Evolutionary conservation across 2,888 invertebrate genomes (phyloP).

Genomic region (Tachina grossa): DNA sequence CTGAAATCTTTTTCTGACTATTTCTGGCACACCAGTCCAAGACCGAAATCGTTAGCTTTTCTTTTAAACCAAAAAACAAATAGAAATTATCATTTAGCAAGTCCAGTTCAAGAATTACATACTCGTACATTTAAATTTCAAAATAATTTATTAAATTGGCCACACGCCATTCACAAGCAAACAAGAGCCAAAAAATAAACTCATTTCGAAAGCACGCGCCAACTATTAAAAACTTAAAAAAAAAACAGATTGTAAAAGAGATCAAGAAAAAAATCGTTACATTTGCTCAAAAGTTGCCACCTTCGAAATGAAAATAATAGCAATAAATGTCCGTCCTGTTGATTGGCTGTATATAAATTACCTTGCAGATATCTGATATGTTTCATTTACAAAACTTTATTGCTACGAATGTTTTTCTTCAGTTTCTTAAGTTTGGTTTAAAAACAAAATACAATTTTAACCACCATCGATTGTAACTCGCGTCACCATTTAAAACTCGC

Average conservation of each 20-base stretch:
- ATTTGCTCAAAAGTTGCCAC: slow-evolving; percentile 38
- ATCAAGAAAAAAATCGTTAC: slow-evolving; percentile 16
- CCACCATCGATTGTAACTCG: slow-evolving; percentile 12
- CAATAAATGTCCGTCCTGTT: slow-evolving; percentile 13
- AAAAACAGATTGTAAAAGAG: not conserved
- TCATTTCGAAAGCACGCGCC: slow-evolving; percentile 64
- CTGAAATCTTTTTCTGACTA: too few relatives aligned
- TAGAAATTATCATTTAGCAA: slow-evolving; percentile 33
- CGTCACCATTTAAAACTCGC: slow-evolving; percentile 11
- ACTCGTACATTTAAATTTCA: slow-evolving; percentile 7
- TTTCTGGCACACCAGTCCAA: too few relatives aligned
- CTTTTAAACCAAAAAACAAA: too few relatives aligned
- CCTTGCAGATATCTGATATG: slow-evolving; percentile 47
- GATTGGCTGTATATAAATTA: slow-evolving; percentile 21
- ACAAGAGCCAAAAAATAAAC: slow-evolving; percentile 25
- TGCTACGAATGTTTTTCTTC: not conserved
- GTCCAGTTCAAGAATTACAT: not conserved
- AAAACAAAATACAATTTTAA: slow-evolving; percentile 5
- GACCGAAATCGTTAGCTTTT: too few relatives aligned
- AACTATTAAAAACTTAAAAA: slow-evolving; percentile 28
- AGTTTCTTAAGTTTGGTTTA: slow-evolving; percentile 28
- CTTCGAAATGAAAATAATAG: slow-evolving; percentile 7
- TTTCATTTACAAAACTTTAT: slow-evolving; percentile 44
- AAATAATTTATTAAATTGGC: slow-evolving; percentile 46
- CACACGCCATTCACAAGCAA: slow-evolving; percentile 21